Conservation (phyloP, 2,888 invertebrate genomes). For the Eupithecia pulchellata region DNA sequence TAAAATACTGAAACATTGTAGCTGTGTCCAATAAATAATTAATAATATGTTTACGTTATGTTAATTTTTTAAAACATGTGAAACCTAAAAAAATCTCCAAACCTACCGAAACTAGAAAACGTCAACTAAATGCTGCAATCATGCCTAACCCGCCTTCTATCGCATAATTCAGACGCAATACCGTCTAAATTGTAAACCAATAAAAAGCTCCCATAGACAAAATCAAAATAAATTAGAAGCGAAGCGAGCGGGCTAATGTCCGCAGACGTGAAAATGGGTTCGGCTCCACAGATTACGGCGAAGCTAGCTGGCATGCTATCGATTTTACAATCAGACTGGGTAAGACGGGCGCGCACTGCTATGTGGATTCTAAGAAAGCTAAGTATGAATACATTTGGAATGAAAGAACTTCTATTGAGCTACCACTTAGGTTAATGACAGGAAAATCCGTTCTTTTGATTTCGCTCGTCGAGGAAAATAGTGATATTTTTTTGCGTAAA, state of each 20-base stretch:
- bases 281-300: conserved; percentile 32
- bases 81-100: too few species aligned
- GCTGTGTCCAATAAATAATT: too few species aligned
- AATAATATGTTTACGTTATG: too few species aligned
- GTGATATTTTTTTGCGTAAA: not conserved
- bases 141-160: too few species aligned
- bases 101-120: too few species aligned
- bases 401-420: conserved; percentile 30
- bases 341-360: conserved; percentile 41
- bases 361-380: conserved; percentile 37
- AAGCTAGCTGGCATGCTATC: conserved; percentile 56
- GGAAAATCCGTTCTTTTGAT: conserved; percentile 30
- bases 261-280: conserved; percentile 47
- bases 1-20: too few species aligned
- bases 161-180: not conserved
- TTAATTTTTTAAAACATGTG: too few species aligned
- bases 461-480: conserved; percentile 18
- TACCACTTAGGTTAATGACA: conserved; percentile 35
- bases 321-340: conserved; percentile 73
- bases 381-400: conserved; percentile 33
- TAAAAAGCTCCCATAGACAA: conserved; percentile 9
- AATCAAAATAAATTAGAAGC: conserved; percentile 29
- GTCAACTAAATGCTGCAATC: too few species aligned
- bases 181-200: not conserved
- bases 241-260: conserved; percentile 41